phyloP scores from a whole-genome alignment of 2,888 invertebrate genomes.

The Therioaphis trifolii region DNA sequence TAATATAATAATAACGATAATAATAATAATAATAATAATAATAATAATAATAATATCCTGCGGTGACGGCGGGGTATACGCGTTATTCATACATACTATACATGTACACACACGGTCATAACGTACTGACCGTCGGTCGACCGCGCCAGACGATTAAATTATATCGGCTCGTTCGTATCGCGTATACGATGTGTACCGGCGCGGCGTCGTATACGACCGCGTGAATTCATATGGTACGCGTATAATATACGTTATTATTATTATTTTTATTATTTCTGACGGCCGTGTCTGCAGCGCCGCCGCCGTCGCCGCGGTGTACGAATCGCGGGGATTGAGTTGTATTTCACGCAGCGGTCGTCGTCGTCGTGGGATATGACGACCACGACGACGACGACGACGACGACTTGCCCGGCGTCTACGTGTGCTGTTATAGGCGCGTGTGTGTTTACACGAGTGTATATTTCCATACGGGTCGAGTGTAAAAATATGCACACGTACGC shows the following conservation, averaged over 20 bases:
- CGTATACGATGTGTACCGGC: not conserved
- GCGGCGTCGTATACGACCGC: not conserved
- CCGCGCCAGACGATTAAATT: not conserved
- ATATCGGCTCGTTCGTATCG: not conserved
- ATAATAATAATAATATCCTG: not conserved
- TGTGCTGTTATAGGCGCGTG: no score
- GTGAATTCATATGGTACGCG: not conserved
- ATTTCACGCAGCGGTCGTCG: slow-evolving; percentile 48
- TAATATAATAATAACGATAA: no score
- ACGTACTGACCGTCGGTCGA: no score
- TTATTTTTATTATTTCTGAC: no score
- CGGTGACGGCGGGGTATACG: not conserved
- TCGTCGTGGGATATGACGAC: no score
- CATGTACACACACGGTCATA: not conserved
- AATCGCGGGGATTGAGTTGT: slow-evolving; percentile 38
- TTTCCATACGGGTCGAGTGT: not conserved
- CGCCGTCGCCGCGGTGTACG: no score
- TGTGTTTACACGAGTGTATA: no score
- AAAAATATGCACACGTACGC: not conserved
- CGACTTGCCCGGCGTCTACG: no score
- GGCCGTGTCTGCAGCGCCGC: no score
- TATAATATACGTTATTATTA: no score
- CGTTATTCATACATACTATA: not conserved
- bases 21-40: no score
- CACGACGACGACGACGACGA: not conserved